Evolutionary conservation across 2,113 vertebrate species (phyloP), one percentile per base, ranked within the genome.

Genomic region (Strix aluco): DNA sequence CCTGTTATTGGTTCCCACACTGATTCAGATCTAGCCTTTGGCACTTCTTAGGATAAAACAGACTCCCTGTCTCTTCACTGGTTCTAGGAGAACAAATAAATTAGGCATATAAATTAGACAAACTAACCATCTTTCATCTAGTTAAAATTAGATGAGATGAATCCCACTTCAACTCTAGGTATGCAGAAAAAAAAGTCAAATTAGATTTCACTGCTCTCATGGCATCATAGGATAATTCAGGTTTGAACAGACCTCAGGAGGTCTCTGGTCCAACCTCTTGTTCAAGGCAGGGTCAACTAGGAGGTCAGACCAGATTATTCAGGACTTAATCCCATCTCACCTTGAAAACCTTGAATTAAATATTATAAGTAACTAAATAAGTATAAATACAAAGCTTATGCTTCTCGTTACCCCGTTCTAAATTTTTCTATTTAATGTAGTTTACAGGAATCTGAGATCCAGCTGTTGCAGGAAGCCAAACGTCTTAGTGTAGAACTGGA

Each of bases 361-460:
- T 72, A 42, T n/a, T 78, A 55, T 8, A 77, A 8, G 3, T 44
- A 86, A 23, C 25, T 63, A 25, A 87, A 93, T 22, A 79, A 67
- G 20, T 46, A 49, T 58, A 67, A 90, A 71, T 46, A 52, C 6
- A 69, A 83, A 67, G 9, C 27, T 74, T 66, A 38, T 52, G 46
- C 32, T 58, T 61, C 22, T 36, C 18, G 16, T 34, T 52, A 83
- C 54, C 91, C 57, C 62, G 40, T 72, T 77, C 84, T 91, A 52
- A 85, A 10, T 57, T 32, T 63, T 86, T 95, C 47, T 75, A 1
- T 91, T 89, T 66, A 42, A 80, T 81, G 32, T 81, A 99, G 99
- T 75, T 97, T 98, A 30, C 99, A 99, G 88, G 98, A 99, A 85
- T 98, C 98, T 18, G 99, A 99, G 97, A 88, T 98, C 54, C 97